A percentile compares a stretch with the other conserved stretches of the same genome.
Evolutionary conservation across 2,888 invertebrate species (phyloP).

Genomic region (Rhaphigaster nebulosa): DNA sequence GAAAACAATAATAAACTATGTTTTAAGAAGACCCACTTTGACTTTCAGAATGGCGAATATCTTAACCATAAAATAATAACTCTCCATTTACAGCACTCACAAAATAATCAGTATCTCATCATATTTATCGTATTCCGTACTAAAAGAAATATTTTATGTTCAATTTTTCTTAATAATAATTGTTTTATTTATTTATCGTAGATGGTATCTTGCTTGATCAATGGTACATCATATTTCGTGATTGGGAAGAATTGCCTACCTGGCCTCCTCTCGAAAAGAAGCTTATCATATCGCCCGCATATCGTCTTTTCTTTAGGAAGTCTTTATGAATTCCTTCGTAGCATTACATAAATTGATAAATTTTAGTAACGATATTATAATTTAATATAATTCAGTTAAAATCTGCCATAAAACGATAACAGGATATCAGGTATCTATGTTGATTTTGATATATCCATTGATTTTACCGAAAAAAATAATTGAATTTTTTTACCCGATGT

Average conservation of each 20-base stretch:
- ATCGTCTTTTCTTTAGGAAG: background rate
- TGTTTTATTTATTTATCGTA: background rate
- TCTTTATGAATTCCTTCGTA: background rate
- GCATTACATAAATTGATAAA: background rate
- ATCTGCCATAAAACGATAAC: background rate
- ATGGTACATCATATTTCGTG: background rate
- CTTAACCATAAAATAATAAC: background rate
- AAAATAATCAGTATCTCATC: background rate
- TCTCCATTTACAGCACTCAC: background rate
- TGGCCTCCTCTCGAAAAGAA: background rate
- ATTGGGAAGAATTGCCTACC: background rate
- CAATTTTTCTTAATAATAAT: background rate
- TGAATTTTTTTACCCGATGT: no score
- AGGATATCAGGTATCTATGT: background rate
- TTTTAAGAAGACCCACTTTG: background rate
- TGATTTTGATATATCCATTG: background rate
- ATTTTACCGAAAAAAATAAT: background rate
- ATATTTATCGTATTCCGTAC: background rate
- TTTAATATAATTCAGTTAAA: background rate
- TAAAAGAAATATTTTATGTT: background rate
- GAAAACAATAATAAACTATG: background rate
- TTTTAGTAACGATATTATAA: background rate
- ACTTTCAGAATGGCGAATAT: background rate
- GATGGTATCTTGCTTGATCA: background rate
- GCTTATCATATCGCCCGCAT: background rate